Evolutionary conservation across 2,113 vertebrate species (phyloP).

Genomic region (Entomyzon cyanotis): DNA sequence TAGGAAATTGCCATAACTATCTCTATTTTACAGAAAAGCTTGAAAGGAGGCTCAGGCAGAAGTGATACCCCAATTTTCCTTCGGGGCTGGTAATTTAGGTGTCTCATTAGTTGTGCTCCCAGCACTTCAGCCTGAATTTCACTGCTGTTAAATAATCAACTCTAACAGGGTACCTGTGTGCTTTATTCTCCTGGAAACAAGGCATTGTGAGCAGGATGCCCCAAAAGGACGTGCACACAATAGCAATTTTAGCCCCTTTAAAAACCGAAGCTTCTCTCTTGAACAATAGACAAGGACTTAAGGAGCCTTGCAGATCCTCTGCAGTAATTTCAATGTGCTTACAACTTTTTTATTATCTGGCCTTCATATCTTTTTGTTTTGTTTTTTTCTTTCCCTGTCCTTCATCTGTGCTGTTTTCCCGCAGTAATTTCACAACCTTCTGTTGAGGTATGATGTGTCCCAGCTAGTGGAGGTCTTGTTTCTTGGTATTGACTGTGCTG

Average conservation of each 20-base stretch:
- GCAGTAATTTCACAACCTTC: not conserved
- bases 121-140: slow-evolving; percentile 15
- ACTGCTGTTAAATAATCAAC: not conserved
- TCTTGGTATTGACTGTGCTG: not conserved
- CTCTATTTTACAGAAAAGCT: slow-evolving; percentile 18
- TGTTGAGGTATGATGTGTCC: slow-evolving; percentile 9
- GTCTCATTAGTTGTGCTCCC: not conserved
- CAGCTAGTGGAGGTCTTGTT: not conserved
- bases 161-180: not conserved
- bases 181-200: not conserved
- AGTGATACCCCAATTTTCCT: not conserved
- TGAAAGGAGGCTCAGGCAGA: not conserved
- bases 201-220: not conserved
- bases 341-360: not conserved
- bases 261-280: not conserved
- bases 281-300: not conserved
- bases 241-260: not conserved
- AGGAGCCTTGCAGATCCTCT: not conserved
- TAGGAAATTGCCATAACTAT: slow-evolving; percentile 21
- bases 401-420: not conserved
- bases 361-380: not conserved
- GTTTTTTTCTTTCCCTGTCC: not conserved
- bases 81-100: not conserved
- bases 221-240: not conserved
- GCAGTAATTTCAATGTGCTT: not conserved